Conservation (phyloP, 2,113 vertebrate species). For the Rallus limicola region DNA sequence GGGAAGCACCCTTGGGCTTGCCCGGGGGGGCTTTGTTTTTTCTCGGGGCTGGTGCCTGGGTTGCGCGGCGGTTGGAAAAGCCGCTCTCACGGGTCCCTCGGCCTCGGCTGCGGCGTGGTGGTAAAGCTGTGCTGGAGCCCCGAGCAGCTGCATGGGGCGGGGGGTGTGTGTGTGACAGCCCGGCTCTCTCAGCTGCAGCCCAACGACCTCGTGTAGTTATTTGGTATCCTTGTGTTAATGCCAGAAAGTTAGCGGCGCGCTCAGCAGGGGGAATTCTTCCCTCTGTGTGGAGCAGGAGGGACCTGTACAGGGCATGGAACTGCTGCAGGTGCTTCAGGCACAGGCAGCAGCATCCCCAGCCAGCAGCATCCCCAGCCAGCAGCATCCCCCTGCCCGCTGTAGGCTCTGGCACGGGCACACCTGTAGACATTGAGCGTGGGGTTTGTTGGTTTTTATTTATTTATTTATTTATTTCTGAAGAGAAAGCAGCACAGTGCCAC, state of each 20-base stretch:
- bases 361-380: background rate
- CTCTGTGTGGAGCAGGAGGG: rapidly evolving
- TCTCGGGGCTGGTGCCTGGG: background rate
- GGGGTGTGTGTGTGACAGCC: background rate
- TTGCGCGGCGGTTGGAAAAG: background rate
- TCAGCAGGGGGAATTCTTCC: background rate
- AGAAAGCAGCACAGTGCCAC: background rate
- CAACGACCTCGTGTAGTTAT: rapidly evolving
- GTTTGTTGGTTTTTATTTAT: background rate
- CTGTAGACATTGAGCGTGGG: rapidly evolving
- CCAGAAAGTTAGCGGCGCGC: background rate
- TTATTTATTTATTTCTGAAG: no score
- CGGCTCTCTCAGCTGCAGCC: rapidly evolving
- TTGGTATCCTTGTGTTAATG: background rate
- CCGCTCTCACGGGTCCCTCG: rapidly evolving
- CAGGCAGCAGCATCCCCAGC: background rate
- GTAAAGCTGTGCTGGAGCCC: rapidly evolving
- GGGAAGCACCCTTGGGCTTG: background rate
- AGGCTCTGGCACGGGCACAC: background rate
- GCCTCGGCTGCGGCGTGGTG: rapidly evolving
- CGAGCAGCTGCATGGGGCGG: rapidly evolving
- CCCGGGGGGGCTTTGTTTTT: background rate
- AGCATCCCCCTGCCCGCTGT: background rate
- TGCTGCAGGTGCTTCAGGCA: rapidly evolving
- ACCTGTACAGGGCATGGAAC: background rate